Base-by-base conservation (phyloP, 2,888 invertebrate genomes). In the Agrotis segetum region DNA sequence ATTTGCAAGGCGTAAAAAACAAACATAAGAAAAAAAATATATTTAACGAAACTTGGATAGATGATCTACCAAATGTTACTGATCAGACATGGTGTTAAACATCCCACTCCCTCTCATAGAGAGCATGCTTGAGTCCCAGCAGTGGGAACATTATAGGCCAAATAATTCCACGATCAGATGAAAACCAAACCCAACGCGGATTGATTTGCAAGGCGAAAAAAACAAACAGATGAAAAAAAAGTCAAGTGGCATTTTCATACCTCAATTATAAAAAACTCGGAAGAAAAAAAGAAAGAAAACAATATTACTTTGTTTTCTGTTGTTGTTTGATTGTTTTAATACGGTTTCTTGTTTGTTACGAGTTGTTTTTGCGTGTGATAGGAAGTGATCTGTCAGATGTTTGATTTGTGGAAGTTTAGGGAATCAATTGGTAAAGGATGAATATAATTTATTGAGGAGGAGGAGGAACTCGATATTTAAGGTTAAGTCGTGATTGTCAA, bases 261-360 rank as follows among this genome's bases (percentile, higher is more conserved):
- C 24, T 66, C 66, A 83, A 71, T 84, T 75, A 78, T 49, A 72
- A 74, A 77, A 61, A 74, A 40, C 29, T 50, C 59, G n/a, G n/a
- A n/a, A n/a, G n/a, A 67, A 11, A 81, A 71, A 67, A 34, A 9
- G 44, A 66, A 63, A 77, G 58, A 73, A 66, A 77, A 56, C 40
- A 69, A 66, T 77, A 64, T 73, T 55, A 56, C 40, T 52, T 77
- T 68, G 49, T 65, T 60, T 53, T 49, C 53, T 40, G 46, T 63
- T 64, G 60, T 67, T 61, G 49, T 64, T 67, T 55, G 52, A 47
- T 62, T 81, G 61, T 59, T 72, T 53, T 82, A 63, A 77, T 68
- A 29, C 52, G 19, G 52, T 53, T 72, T 64, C 21, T 46, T 81
- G 63, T 77, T 81, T 63, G 24, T 44, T 46, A n/a, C 3, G 19